Base-by-base conservation (phyloP, 2,113 vertebrate species). In the Malurus elegans region DNA sequence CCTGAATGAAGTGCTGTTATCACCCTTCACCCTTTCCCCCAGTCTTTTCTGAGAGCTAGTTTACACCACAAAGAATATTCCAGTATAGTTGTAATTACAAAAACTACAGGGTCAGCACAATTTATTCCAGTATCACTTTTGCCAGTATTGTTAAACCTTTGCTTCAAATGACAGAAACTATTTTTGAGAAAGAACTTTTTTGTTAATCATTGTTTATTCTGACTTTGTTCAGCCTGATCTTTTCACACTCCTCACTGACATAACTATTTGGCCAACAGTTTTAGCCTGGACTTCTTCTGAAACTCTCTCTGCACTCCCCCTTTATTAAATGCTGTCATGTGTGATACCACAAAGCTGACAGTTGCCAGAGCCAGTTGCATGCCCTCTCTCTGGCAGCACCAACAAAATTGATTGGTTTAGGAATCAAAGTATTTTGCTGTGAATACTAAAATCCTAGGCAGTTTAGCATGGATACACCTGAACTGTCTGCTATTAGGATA, bases 101-200 rank as follows among this genome's bases (percentile, higher is more conserved):
- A 91, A 93, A 60, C 12, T 45, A 44, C 8, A 10, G 36, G 53
- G 40, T 79, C 69, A 57, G 70, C 2, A 7, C 44, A 64, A 67
- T 92, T 94, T 78, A 92, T 93, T 84, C 21, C 61, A 69, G 28
- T 72, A 70, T 78, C 48, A 36, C 65, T 93, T 95, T 91, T 93
- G 79, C 76, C 91, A 75, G 61, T 89, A 84, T 95, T 94, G 86
- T 93, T 92, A 93, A 87, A 95, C 61, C 56, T 95, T 93, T 90
- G 32, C 69, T 93, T 88, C 40, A n/a, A 91, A 81, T 64, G 69
- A 89, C 76, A 93, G 69, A 80, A 93, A 89, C 7, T 65, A 23
- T 85, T 93, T 85, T 57, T 82, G 72, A 93, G 75, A 86, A 88
- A 81, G 10, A 89, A 74, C 42, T 67, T 88, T 80, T 84, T 90